Evolutionary conservation across 2,113 vertebrate species (phyloP).

Genomic region (Nothocercus julius): DNA sequence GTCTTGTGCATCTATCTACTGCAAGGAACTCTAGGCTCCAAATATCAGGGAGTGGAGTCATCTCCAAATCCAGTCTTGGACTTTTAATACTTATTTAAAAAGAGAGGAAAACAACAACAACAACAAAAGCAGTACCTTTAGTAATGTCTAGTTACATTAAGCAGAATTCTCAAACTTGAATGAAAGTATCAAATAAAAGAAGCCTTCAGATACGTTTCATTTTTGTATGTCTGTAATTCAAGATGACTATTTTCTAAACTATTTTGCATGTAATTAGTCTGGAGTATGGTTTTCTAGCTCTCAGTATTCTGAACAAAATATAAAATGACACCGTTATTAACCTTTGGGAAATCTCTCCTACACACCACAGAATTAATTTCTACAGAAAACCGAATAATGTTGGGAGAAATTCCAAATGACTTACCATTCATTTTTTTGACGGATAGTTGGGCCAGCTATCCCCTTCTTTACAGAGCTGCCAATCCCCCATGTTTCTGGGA

Average conservation of each 20-base stretch:
- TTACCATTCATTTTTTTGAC: slow-evolving; percentile 51
- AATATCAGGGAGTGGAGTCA: not conserved
- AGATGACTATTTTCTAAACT: slow-evolving; percentile 54
- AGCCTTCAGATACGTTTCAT: not conserved
- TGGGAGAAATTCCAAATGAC: slow-evolving; percentile 54
- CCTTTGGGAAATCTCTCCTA: slow-evolving; percentile 50
- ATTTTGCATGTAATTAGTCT: slow-evolving; percentile 51
- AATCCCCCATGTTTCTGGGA: slow-evolving; percentile 19
- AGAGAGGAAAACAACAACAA: not conserved
- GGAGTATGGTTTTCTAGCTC: slow-evolving; percentile 28
- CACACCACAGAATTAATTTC: slow-evolving; percentile 51
- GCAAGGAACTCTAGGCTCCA: not conserved
- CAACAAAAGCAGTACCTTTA: not conserved
- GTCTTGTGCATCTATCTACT: not conserved
- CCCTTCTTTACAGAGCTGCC: slow-evolving; percentile 42
- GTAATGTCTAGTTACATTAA: not conserved
- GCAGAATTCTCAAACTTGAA: slow-evolving; percentile 4
- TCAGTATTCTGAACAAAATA: slow-evolving; percentile 42
- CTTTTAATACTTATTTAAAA: not conserved
- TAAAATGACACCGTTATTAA: slow-evolving; percentile 53
- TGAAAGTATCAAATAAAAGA: slow-evolving; percentile 25
- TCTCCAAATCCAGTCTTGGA: not conserved
- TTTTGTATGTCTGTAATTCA: slow-evolving; percentile 39
- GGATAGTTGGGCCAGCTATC: slow-evolving; percentile 12
- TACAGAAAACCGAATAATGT: slow-evolving; percentile 27